Evolutionary conservation across 2,113 vertebrate species (phyloP), one percentile per base, ranked within the genome.

Genomic region (Misgurnus anguillicaudatus): DNA sequence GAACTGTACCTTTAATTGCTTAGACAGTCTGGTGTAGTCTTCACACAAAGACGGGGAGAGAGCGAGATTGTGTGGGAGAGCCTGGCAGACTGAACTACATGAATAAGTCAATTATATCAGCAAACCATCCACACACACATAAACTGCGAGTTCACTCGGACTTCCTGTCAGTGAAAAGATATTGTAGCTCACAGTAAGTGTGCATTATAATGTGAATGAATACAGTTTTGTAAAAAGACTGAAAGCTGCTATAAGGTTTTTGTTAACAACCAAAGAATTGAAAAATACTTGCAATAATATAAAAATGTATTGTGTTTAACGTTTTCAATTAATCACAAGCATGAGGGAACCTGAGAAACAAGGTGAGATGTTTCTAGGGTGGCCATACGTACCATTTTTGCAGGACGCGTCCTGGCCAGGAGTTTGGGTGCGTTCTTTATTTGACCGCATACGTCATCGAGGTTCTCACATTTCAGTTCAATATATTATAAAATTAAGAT

Each of bases 51-150:
- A 63, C 73, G 48, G 72, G 72, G 62, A 75, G 41, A 71, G 73
- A 78, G 86, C 84, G 87, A 89, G 86, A 90, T 89, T 90, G 90
- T 84, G 84, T 71, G 60, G 60, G 74, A 74, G 84, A 83, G 73
- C 75, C 85, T 86, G 81, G 84, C 85, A 85, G 83, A 82, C 82
- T 80, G 73, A 83, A 81, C 86, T 69, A 88, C 69, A 61, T 88
- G 83, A 90, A 90, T 86, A 84, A 87, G 82, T 75, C 82, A 62
- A 87, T 90, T 90, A 87, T 90, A 80, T 85, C 55, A 88, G 77
- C 47, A 65, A 64, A 58, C 38, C 65, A 58, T 21, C 14, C 19
- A 80, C 66, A 80, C 48, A 78, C 53, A 78, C 68, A 78, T 68
- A 78, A 68, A 80, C 65, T 75, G 38, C 67, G 68, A 24, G 75